Evolutionary conservation across 2,888 invertebrate genomes (phyloP), one percentile per base, ranked within the genome.

Genomic region (Acanthosepion pharaonis): DNA sequence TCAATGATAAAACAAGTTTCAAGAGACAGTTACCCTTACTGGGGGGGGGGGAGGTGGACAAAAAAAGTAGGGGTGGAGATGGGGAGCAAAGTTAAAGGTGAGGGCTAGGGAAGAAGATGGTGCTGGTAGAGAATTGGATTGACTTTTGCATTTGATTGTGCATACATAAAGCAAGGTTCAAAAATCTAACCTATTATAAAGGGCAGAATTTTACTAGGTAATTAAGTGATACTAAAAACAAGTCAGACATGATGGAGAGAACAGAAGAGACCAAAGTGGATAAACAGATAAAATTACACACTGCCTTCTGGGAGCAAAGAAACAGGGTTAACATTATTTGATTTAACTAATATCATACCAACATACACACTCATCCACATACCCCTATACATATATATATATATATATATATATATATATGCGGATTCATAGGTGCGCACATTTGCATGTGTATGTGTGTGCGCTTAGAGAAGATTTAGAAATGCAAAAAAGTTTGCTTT

Each of bases 401-500:
- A 55, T 55, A 55, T 18, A 55, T 23, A 59, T 59, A 59, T 23
- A 59, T 59, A 59, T 20, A 59, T 20, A 51, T 51, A 51, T 51
- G 23, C 23, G 18, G 78, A 78, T n/a, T n/a, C 78, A n/a, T 78
- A 78, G n/a, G 33, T 78, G 78, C 0, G 78, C 18, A 2, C n/a
- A 25, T 78, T 78, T 78, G 78, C n/a, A 78, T 78, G 78, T 78
- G 78, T 78, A 78, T n/a, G 78, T 78, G 78, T 78, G 78, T n/a
- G 78, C 78, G 78, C 11, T 78, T 78, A 33, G 78, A 78, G n/a
- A 78, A 33, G 78, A 78, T 78, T 78, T 78, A 78, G 78, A n/a
- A 78, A 78, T 33, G 78, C 78, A 78, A 78, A 78, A 78, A 78
- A 78, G 78, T 78, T 78, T 78, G 78, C 78, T 78, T 78, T 78